These are phyloP conservation scores for Danio jaintianensis DNA, from an alignment of 2,797 vertebrate genomes.

Conservation along the genomic window DNA sequence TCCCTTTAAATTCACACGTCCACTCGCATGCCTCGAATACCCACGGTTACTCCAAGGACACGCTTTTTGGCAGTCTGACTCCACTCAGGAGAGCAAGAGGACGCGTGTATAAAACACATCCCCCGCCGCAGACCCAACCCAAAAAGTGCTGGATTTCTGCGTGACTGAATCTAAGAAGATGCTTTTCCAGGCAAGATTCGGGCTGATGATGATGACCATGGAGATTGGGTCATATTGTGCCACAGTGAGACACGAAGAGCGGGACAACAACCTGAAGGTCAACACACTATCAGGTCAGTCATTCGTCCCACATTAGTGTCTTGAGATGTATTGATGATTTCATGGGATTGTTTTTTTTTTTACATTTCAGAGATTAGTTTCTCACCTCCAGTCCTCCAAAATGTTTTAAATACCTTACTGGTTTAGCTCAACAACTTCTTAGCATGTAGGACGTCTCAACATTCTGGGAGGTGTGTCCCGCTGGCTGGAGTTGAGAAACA, in stretches of 20 bases:
- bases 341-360: not conserved
- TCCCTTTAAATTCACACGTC: constrained; percentile 46
- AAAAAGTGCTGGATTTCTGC: constrained; percentile 55
- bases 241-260: constrained; percentile 23
- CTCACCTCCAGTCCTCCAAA: not conserved
- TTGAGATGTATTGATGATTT: not conserved
- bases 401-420: no score
- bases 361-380: not conserved
- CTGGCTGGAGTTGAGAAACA: no score
- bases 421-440: no score
- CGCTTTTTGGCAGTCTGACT: constrained; percentile 61
- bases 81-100: constrained; percentile 58
- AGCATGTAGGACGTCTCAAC: no score
- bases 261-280: constrained; percentile 43
- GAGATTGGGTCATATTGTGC: constrained; percentile 41
- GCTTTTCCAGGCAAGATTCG: constrained; percentile 49
- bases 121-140: constrained; percentile 54
- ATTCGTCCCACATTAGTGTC: not conserved
- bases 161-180: constrained; percentile 60
- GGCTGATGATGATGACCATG: constrained; percentile 54
- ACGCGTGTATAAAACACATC: constrained; percentile 63
- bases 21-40: constrained; percentile 41
- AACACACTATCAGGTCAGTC: constrained; percentile 68
- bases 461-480: no score
- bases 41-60: constrained; percentile 71